Evolutionary conservation across 2,797 vertebrate genomes (phyloP).

Genomic region (Babyrousa celebensis): DNA sequence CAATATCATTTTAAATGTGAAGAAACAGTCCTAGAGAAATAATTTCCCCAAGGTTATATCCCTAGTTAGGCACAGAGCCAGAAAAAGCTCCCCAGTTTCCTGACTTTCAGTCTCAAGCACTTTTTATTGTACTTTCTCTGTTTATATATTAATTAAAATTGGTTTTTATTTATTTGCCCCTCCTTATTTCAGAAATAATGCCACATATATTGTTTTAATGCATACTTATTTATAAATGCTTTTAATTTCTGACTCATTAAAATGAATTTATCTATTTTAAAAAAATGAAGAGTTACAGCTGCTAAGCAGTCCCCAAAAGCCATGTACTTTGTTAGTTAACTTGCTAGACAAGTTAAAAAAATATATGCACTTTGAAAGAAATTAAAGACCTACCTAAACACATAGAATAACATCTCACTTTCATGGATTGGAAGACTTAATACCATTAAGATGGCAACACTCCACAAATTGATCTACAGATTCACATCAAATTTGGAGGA

Average conservation of each 20-base stretch:
- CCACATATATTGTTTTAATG: conserved; percentile 9
- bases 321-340: not conserved
- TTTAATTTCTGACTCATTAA: not conserved
- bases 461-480: not conserved
- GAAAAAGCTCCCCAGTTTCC: not conserved
- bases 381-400: conserved; percentile 13
- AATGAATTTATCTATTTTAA: conserved; percentile 12
- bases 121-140: not conserved
- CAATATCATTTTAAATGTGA: conserved; percentile 5
- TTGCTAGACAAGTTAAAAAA: not conserved
- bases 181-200: conserved; percentile 11
- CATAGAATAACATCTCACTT: not conserved
- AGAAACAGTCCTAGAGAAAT: not conserved
- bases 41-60: not conserved
- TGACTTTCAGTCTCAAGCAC: not conserved
- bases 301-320: not conserved
- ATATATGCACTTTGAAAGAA: not conserved
- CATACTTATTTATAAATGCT: not conserved
- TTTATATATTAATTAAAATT: not conserved
- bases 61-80: not conserved
- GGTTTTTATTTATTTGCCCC: not conserved
- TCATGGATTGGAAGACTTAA: not conserved
- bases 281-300: not conserved
- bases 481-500: not conserved
- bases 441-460: not conserved